Percentiles rank a stretch among this genome's conserved stretches.
phyloP scores from a whole-genome alignment of 2,888 invertebrate species.

The Catocala sponsa region DNA sequence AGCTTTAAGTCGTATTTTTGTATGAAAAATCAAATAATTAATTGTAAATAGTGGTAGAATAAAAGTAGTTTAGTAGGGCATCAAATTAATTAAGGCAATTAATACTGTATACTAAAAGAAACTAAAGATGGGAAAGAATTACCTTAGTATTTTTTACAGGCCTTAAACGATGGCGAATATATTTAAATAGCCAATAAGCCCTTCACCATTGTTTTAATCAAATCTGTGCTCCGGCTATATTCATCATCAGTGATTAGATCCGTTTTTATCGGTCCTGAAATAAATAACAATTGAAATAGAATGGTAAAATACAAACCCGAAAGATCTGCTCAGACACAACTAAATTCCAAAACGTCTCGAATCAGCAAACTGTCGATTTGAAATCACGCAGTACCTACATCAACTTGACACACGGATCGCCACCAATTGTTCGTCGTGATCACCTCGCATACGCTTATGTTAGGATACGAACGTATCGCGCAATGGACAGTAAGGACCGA shows the following conservation, averaged over 20 bases:
- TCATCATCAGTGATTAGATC: not conserved
- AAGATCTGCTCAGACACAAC: not conserved
- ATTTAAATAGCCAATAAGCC: no score
- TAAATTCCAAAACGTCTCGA: constrained; percentile 11
- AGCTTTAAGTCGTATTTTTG: no score
- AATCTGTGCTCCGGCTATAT: no score
- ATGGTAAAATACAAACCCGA: constrained; percentile 3
- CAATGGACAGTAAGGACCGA: constrained; percentile 43
- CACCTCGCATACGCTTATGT: constrained; percentile 22
- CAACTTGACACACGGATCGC: constrained; percentile 25
- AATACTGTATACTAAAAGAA: no score
- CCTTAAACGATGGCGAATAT: no score
- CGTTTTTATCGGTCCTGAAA: constrained; percentile 14
- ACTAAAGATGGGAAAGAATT: no score
- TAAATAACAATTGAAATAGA: constrained; percentile 3
- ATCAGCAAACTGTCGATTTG: constrained; percentile 31
- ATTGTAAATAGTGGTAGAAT: no score
- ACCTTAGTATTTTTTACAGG: no score
- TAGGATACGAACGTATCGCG: constrained; percentile 26
- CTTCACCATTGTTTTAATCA: no score
- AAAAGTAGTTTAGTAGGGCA: no score
- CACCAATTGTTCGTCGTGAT: constrained; percentile 23
- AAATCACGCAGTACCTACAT: constrained; percentile 37
- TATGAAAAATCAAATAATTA: no score
- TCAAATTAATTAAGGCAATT: no score